Base-by-base conservation (phyloP, 2,113 vertebrate species). In the Rhegmatorhina hoffmannsi region DNA sequence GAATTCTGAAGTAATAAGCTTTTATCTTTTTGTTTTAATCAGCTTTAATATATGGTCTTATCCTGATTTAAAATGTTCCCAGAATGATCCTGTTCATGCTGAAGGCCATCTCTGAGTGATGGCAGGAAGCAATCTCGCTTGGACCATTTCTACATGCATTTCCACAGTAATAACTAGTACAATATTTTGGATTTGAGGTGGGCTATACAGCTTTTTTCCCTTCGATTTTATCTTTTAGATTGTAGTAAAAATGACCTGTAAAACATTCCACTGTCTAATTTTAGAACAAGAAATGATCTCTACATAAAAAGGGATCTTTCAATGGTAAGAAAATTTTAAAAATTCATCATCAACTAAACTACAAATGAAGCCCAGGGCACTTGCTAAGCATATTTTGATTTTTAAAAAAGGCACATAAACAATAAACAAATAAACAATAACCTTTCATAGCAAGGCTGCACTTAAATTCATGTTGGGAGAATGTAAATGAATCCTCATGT, bases 351-450 rank as follows among this genome's bases (percentile, higher is more conserved):
- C 64, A 59, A 8, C 33, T 68, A 28, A 83, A 70, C 56, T 74
- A 93, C 23, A 82, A 90, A 96, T 85, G 72, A 81, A 94, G 87
- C 74, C 53, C 95, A 95, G 69, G 68, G 66, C 59, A 88, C 52
- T 90, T 81, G 74, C 70, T 91, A 75, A 92, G 43, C 87, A 84
- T 50, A 81, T 84, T 95, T 96, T 94, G 64, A 31, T 74, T 83
- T 88, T 93, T 81, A 21, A 59, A 89, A 96, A 95, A 87, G 38
- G 43, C 33, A 90, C 84, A 95, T 90, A 90, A 96, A 72, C 73
- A 96, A 96, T 93, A 95, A 95, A 58, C 55, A 58, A 58, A 95
- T 89, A 89, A 96, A 76, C 77, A 96, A 96, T 94, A 96, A 95
- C 64, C 89, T 96, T 97, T 87, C 92, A 94, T 40, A 94, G 64